Evolutionary conservation across 2,113 vertebrate genomes (phyloP).

Genomic region (Scomber scombrus): DNA sequence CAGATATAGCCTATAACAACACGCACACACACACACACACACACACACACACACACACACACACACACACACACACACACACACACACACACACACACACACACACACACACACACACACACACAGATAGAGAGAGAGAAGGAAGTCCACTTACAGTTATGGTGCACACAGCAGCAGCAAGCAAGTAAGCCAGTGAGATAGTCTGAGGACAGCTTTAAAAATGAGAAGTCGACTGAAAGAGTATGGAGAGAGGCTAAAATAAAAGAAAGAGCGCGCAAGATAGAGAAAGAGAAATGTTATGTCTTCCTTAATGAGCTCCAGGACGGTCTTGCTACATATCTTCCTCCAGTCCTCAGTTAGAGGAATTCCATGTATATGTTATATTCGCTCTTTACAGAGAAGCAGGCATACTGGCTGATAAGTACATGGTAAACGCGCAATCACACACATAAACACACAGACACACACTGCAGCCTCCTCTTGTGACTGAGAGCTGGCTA

Average conservation of each 20-base stretch:
- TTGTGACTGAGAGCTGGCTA: conserved; percentile 68
- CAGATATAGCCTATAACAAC: background rate
- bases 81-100: no score
- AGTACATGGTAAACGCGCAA: conserved; percentile 42
- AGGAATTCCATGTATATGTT: conserved; percentile 61
- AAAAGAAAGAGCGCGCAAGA: conserved; percentile 8
- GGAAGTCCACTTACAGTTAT: conserved; percentile 76
- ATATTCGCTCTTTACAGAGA: conserved; percentile 38
- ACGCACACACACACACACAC: background rate
- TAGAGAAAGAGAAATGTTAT: conserved; percentile 53
- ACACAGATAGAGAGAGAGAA: conserved; percentile 1
- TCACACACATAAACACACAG: conserved; percentile 22
- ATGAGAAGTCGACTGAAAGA: conserved; percentile 34
- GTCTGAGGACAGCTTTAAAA: conserved; percentile 34
- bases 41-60: background rate
- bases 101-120: conserved; percentile 17
- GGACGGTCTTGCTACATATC: conserved; percentile 39
- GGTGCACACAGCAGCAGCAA: conserved; percentile 45
- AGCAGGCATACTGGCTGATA: conserved; percentile 39
- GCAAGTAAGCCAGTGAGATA: conserved; percentile 12
- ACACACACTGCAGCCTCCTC: conserved; percentile 61
- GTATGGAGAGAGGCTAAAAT: conserved; percentile 27
- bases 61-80: conserved; percentile 21
- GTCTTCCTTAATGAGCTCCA: conserved; percentile 68
- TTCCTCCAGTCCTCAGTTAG: conserved; percentile 49